These are phyloP conservation scores for Rhinogobio ventralis DNA, from an alignment of 2,797 vertebrate species.

Conservation along the genomic window DNA sequence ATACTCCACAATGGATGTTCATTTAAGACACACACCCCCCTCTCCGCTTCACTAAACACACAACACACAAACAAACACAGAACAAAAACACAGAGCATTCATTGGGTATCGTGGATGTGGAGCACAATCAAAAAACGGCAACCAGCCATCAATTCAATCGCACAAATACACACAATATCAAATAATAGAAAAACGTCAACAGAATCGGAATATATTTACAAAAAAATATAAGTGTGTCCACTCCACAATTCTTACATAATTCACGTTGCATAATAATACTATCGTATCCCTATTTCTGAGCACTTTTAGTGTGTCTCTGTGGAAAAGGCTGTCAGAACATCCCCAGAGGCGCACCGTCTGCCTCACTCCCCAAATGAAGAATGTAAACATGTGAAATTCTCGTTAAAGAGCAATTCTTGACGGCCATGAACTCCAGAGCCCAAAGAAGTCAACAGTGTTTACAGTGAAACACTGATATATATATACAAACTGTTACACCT, in stretches of 20 bases:
- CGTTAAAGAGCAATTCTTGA: conserved; percentile 73
- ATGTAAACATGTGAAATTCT: conserved; percentile 83
- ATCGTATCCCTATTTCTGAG: neutral
- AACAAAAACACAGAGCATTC: conserved; percentile 62
- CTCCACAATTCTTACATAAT: neutral
- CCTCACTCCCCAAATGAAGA: conserved; percentile 78
- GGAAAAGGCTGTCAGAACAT: neutral
- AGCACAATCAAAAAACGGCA: conserved; percentile 17
- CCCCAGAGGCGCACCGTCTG: conserved; percentile 32
- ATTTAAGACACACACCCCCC: conserved; percentile 37
- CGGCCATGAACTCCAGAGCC: conserved; percentile 73
- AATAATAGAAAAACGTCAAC: neutral
- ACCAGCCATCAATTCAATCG: conserved; percentile 10
- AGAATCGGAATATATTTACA: neutral
- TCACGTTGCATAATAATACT: neutral
- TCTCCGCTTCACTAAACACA: neutral
- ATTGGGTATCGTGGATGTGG: conserved; percentile 7
- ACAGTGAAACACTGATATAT: conserved; percentile 62
- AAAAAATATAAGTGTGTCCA: neutral
- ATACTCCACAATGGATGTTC: conserved; percentile 62
- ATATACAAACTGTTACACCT: conserved; percentile 67
- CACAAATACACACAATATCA: neutral
- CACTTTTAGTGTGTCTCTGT: neutral
- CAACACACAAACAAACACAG: conserved; percentile 22
- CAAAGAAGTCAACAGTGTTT: conserved; percentile 71